Evolutionary conservation across 2,797 vertebrate genomes (phyloP).

Genomic region (Macrochelys suwanniensis): DNA sequence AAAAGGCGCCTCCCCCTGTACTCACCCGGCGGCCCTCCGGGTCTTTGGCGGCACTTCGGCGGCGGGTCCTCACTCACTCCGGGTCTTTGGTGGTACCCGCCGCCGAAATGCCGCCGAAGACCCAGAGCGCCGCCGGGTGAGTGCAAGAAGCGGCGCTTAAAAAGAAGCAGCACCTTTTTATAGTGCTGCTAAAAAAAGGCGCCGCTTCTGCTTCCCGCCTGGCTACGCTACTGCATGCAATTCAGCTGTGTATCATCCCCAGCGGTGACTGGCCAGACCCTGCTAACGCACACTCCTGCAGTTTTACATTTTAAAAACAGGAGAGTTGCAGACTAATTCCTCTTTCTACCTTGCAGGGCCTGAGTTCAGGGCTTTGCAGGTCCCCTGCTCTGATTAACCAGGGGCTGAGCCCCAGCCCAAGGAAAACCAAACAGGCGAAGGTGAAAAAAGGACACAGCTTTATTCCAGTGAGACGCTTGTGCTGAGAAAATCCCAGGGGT

Average conservation of each 20-base stretch:
- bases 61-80: no score
- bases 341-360: constrained; percentile 14
- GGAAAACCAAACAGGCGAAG: constrained; percentile 36
- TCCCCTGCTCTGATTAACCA: constrained; percentile 36
- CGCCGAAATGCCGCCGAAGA: no score
- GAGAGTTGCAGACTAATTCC: background rate
- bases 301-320: background rate
- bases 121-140: no score
- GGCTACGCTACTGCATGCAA: no score
- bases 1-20: no score
- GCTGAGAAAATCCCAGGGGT: background rate
- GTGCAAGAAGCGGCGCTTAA: no score
- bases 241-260: background rate
- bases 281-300: background rate
- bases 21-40: no score
- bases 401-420: background rate
- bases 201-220: no score
- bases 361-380: background rate
- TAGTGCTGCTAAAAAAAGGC: no score
- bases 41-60: no score
- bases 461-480: constrained; percentile 31
- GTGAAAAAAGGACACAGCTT: constrained; percentile 43
- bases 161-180: no score
- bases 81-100: no score
- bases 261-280: background rate